Percentiles rank a stretch among this genome's conserved stretches.
Evolutionary conservation across 1,140 invertebrate genomes (phyloP).

Genomic region (Drosophila sp.): DNA sequence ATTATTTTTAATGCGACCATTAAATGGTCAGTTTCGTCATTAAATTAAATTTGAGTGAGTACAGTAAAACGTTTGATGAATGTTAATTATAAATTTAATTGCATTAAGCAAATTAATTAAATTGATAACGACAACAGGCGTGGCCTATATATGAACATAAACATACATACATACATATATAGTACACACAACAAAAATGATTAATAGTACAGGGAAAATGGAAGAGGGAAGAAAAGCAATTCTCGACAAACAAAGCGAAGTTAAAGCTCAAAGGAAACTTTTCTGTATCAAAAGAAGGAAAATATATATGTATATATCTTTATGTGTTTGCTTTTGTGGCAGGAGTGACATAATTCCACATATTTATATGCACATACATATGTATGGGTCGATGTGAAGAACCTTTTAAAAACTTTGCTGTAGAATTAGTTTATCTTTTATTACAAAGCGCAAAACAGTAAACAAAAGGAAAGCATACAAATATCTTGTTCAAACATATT

Average conservation of each 20-base stretch:
- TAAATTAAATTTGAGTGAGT: constrained; percentile 41
- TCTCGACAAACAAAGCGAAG: background rate
- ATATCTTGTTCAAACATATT: constrained; percentile 1
- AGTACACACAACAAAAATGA: constrained; percentile 49
- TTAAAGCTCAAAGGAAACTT: constrained; percentile 7
- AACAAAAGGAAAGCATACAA: background rate
- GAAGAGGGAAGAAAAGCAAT: background rate
- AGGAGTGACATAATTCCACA: constrained; percentile 54
- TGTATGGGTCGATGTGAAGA: background rate
- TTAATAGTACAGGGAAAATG: constrained; percentile 21
- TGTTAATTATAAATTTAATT: constrained; percentile 65
- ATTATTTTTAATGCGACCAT: constrained; percentile 7
- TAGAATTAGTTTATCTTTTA: constrained; percentile 11
- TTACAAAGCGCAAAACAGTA: constrained; percentile 4
- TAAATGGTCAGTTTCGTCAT: constrained; percentile 47
- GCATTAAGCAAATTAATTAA: constrained; percentile 67
- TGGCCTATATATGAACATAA: constrained; percentile 15
- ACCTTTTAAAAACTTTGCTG: constrained; percentile 30
- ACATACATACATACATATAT: constrained; percentile 37
- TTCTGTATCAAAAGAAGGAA: background rate
- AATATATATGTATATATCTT: background rate
- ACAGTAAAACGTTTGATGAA: constrained; percentile 46
- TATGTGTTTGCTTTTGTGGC: constrained; percentile 13
- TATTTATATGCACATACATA: background rate
- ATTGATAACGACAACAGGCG: constrained; percentile 34